phyloP scores from a whole-genome alignment of 2,888 invertebrate genomes.

The Eilema sororculum region DNA sequence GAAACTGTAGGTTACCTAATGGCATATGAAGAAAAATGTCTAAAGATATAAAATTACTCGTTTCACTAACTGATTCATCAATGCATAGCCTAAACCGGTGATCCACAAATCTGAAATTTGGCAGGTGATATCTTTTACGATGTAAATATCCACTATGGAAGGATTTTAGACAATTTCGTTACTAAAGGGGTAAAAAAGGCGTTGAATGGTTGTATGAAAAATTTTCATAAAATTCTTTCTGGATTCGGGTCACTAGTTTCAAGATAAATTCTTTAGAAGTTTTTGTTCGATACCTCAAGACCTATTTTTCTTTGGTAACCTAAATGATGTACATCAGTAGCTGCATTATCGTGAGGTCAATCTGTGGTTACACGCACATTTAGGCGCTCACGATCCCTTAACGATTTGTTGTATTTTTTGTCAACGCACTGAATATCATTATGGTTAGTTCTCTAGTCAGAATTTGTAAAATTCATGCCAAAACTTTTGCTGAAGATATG shows the following conservation, averaged over 20 bases:
- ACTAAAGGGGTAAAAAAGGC: no score
- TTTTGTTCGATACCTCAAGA: background rate
- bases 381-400: slow-evolving; percentile 24
- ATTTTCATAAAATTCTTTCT: no score
- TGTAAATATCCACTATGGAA: no score
- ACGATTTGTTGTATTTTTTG: slow-evolving; percentile 26
- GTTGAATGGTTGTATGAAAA: no score
- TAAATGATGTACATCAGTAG: slow-evolving; percentile 13
- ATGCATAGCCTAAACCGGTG: no score
- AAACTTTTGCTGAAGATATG: background rate
- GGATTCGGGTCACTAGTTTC: background rate
- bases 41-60: no score
- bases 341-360: slow-evolving; percentile 47
- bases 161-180: no score
- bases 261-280: background rate
- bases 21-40: no score
- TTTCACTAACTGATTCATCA: no score
- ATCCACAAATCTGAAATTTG: no score
- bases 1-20: no score
- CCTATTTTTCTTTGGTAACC: background rate
- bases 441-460: background rate
- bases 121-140: no score
- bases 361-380: slow-evolving; percentile 28
- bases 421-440: slow-evolving; percentile 11
- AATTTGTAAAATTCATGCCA: background rate